Percentiles rank a stretch among this genome's conserved stretches.
These are phyloP conservation scores for Halcyon leucocephala DNA, from an alignment of 2,797 vertebrate species.

Conservation along the genomic window DNA sequence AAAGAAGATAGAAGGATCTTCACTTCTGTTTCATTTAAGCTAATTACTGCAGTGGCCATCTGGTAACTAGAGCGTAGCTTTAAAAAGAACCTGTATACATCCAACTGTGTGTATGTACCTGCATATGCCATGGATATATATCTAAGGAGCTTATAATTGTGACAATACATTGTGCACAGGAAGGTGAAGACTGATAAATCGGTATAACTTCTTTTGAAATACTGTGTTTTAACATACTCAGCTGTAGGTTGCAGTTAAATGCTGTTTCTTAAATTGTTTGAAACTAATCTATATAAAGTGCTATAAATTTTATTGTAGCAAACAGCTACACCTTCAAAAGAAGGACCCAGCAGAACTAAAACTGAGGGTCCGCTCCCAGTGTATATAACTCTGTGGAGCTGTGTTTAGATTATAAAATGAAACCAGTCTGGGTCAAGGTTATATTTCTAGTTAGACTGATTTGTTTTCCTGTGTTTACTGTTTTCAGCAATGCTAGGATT, in stretches of 20 bases:
- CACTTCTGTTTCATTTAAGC: constrained; percentile 9
- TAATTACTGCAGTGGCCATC: neutral
- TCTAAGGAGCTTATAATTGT: neutral
- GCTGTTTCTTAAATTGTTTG: neutral
- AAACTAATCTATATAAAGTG: neutral
- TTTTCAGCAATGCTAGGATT: neutral
- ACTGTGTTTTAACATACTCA: neutral
- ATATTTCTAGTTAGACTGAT: neutral
- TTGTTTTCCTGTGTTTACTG: neutral
- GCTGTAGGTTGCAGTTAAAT: neutral
- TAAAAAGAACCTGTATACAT: neutral
- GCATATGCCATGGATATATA: fast-evolving
- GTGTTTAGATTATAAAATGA: neutral
- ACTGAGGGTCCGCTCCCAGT: neutral
- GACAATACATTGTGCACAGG: neutral
- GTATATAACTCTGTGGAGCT: neutral
- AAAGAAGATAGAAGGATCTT: neutral
- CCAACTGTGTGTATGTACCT: neutral
- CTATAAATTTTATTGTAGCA: neutral
- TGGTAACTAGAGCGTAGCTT: neutral
- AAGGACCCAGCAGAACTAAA: neutral
- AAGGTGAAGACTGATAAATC: neutral
- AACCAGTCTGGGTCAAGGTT: neutral
- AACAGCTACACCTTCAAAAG: neutral
- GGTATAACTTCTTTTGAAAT: neutral